phyloP scores from a whole-genome alignment of 1,140 invertebrate species.

The Magallana angulata region DNA sequence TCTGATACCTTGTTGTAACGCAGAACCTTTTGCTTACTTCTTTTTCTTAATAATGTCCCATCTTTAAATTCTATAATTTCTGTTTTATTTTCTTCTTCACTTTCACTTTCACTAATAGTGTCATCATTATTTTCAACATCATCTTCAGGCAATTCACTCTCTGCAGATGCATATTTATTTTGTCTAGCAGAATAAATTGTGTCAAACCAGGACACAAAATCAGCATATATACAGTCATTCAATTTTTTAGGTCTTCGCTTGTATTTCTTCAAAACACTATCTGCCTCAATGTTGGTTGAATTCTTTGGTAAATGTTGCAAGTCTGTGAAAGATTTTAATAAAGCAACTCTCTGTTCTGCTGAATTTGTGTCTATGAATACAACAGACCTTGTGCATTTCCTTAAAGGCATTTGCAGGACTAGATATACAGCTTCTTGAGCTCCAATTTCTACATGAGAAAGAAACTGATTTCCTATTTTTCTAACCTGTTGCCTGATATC shows the following conservation, averaged over 20 bases:
- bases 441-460: conserved; percentile 8
- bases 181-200: neutral
- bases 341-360: conserved; percentile 7
- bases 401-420: conserved; percentile 46
- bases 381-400: neutral
- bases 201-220: conserved; percentile 36
- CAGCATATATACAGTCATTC: neutral
- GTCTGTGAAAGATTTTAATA: conserved; percentile 7
- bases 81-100: neutral
- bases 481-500: too few species aligned
- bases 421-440: conserved; percentile 49
- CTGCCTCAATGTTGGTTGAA: conserved; percentile 20
- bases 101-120: neutral
- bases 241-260: conserved; percentile 12
- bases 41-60: conserved; percentile 40
- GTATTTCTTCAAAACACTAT: conserved; percentile 29
- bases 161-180: too few species aligned
- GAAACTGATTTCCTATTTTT: conserved; percentile 50
- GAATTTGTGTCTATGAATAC: conserved; percentile 41
- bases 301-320: conserved; percentile 2
- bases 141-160: conserved; percentile 39
- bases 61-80: conserved; percentile 31
- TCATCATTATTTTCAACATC: neutral
- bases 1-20: neutral
- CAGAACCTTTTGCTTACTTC: conserved; percentile 30